These are phyloP conservation scores for Drosophila lacicola DNA, from an alignment of 2,888 invertebrate genomes.

Conservation along the genomic window DNA sequence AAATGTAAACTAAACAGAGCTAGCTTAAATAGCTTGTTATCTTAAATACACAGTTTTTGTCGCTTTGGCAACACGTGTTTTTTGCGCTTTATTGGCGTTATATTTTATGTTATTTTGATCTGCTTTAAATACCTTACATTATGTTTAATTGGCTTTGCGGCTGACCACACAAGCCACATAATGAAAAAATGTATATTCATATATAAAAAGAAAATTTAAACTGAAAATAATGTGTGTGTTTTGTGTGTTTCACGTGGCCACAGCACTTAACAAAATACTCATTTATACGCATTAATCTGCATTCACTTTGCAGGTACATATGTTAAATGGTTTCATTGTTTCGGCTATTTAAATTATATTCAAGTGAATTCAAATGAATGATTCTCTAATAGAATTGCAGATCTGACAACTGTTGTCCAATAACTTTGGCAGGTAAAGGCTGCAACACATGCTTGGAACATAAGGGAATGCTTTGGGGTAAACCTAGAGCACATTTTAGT, in stretches of 20 bases:
- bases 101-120: slow-evolving; percentile 8
- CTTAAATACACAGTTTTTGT: not conserved
- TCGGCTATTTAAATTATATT: not conserved
- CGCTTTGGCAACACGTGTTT: not conserved
- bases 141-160: slow-evolving; percentile 21
- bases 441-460: too few relatives aligned
- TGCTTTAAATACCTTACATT: slow-evolving; percentile 11
- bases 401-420: not conserved
- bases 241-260: not conserved
- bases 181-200: not conserved
- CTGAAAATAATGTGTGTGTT: not conserved
- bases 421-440: too few relatives aligned
- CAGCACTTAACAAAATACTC: slow-evolving; percentile 15
- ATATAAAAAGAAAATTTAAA: not conserved
- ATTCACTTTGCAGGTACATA: not conserved
- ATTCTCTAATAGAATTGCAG: not conserved
- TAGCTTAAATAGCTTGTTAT: not conserved
- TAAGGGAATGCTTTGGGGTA: too few relatives aligned
- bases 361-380: not conserved
- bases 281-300: not conserved
- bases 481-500: too few relatives aligned
- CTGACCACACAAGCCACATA: slow-evolving; percentile 19
- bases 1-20: not conserved
- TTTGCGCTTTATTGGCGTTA: slow-evolving; percentile 5
- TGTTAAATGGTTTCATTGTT: slow-evolving; percentile 4